Evolutionary conservation across 1,140 invertebrate species (phyloP).

Genomic region (Lasaia peninsularis): DNA sequence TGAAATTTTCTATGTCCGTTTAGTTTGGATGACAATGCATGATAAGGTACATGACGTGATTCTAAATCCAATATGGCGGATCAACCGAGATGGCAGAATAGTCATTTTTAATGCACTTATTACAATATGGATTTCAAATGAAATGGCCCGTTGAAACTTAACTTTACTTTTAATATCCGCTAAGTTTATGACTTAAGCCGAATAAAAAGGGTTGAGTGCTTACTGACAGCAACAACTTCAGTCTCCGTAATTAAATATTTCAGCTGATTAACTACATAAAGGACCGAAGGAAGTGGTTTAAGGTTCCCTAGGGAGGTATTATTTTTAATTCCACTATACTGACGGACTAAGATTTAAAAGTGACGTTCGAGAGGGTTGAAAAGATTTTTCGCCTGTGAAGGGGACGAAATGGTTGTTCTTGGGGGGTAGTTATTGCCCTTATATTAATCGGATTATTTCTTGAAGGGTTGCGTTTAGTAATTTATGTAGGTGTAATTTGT

Average conservation of each 20-base stretch:
- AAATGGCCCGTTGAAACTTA: no score
- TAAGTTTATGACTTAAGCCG: slow-evolving; percentile 25
- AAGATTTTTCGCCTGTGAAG: slow-evolving; percentile 45
- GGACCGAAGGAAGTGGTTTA: slow-evolving; percentile 43
- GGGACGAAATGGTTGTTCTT: slow-evolving; percentile 46
- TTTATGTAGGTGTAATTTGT: neutral
- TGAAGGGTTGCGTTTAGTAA: slow-evolving; percentile 21
- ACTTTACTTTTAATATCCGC: neutral
- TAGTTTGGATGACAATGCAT: no score
- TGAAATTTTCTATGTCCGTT: no score
- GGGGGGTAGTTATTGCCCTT: slow-evolving; percentile 41
- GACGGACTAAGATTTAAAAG: slow-evolving; percentile 49
- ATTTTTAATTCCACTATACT: slow-evolving; percentile 63
- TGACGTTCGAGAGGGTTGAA: slow-evolving; percentile 49
- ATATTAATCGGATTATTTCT: slow-evolving; percentile 62
- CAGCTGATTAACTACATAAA: slow-evolving; percentile 68
- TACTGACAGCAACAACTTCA: slow-evolving; percentile 46
- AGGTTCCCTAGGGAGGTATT: slow-evolving; percentile 44
- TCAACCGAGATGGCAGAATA: no score
- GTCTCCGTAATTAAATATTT: slow-evolving; percentile 69
- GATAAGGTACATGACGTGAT: no score
- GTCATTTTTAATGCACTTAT: no score
- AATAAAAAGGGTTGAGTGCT: slow-evolving; percentile 41
- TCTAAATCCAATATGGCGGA: no score
- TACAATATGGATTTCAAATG: neutral